A percentile compares a stretch with the other conserved stretches of the same genome.
phyloP scores from a whole-genome alignment of 2,113 vertebrate genomes.

The Pomatostomus ruficeps region DNA sequence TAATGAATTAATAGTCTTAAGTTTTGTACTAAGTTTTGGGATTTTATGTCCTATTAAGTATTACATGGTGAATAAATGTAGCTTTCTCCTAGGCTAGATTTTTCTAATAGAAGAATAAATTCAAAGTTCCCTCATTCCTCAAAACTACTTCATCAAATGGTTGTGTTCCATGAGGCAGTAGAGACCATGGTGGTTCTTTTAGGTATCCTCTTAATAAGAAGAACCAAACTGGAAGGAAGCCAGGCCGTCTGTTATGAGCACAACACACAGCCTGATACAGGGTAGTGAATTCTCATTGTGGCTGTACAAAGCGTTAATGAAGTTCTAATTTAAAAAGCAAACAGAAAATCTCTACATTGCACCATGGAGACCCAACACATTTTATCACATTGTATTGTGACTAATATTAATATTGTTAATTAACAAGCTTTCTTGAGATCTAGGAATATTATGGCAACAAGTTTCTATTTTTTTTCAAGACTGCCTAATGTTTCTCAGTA shows the following conservation, averaged over 20 bases:
- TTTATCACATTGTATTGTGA: slow-evolving; percentile 66
- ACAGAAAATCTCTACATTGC: slow-evolving; percentile 61
- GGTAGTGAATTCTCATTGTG: slow-evolving; percentile 56
- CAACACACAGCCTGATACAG: neutral
- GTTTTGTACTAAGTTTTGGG: neutral
- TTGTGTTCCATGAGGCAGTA: neutral
- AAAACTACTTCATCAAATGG: neutral
- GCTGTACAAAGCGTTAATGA: slow-evolving; percentile 63
- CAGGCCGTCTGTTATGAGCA: slow-evolving; percentile 27
- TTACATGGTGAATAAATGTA: rapidly evolving
- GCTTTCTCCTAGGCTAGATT: neutral
- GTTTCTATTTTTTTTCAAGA: neutral
- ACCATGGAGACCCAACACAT: slow-evolving; percentile 55
- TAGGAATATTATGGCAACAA: slow-evolving; percentile 42
- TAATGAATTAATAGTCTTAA: neutral
- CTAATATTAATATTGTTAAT: slow-evolving; percentile 71
- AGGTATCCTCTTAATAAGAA: neutral
- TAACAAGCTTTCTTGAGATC: slow-evolving; percentile 65
- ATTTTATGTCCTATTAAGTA: neutral
- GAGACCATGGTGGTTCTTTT: neutral
- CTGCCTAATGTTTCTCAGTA: slow-evolving; percentile 16
- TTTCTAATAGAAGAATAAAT: neutral
- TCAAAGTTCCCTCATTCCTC: neutral
- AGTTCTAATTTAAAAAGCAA: slow-evolving; percentile 70
- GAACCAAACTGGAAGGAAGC: slow-evolving; percentile 43